Conservation (phyloP, 2,797 vertebrate genomes). For the Heliangelus exortis region DNA sequence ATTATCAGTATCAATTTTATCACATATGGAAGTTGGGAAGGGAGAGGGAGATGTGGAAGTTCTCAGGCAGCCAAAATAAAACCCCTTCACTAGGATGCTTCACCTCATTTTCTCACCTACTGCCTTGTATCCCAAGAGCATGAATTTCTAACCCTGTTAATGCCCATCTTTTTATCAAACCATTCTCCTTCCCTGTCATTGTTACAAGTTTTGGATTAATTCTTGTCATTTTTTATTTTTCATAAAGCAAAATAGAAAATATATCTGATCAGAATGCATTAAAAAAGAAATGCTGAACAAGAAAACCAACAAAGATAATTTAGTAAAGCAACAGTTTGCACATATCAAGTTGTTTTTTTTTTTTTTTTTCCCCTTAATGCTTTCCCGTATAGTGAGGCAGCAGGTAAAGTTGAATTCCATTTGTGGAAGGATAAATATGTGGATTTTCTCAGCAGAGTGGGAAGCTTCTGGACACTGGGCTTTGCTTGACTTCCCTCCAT, state of each 20-base stretch:
- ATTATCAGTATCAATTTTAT: neutral
- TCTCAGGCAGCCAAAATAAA: neutral
- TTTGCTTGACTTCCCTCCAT: neutral
- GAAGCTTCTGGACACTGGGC: neutral
- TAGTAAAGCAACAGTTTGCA: neutral
- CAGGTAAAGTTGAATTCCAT: neutral
- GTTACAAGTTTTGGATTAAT: neutral
- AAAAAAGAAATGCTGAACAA: neutral
- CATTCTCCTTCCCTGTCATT: neutral
- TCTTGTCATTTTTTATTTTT: neutral
- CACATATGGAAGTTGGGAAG: accelerated
- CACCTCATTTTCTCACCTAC: neutral
- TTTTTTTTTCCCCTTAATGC: neutral
- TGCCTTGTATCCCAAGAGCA: neutral
- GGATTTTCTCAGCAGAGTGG: neutral
- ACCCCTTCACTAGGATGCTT: neutral
- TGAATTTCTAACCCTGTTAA: neutral
- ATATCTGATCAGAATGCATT: neutral
- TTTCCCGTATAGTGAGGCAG: neutral
- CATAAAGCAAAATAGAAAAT: neutral
- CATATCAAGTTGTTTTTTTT: neutral
- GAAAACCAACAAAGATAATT: neutral
- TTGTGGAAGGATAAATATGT: neutral
- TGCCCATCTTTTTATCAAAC: neutral
- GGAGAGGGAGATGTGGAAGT: neutral